phyloP scores from a whole-genome alignment of 2,888 invertebrate species.

The Agonopterix heracliana region DNA sequence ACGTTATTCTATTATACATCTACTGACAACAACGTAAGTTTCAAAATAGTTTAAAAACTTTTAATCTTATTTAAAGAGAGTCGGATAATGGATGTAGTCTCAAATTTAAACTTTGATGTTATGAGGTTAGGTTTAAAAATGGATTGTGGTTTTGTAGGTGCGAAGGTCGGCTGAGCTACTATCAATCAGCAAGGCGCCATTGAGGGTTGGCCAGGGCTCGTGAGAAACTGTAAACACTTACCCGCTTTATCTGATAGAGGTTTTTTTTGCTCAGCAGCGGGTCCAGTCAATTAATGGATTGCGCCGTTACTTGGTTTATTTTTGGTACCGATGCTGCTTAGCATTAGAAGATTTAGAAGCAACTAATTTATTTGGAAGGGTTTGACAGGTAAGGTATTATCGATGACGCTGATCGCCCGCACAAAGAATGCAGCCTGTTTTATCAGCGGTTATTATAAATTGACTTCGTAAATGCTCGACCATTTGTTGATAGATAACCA shows the following conservation, averaged over 20 bases:
- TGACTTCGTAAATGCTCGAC: constrained; percentile 19
- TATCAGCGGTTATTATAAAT: constrained; percentile 36
- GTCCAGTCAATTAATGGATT: constrained; percentile 74
- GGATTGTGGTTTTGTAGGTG: constrained; percentile 32
- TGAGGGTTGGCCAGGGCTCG: constrained; percentile 71
- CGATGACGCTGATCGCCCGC: constrained; percentile 44
- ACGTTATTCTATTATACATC: constrained; percentile 18
- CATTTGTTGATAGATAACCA: constrained; percentile 17
- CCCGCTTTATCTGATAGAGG: constrained; percentile 69
- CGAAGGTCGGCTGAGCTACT: constrained; percentile 62
- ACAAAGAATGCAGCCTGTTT: constrained; percentile 37
- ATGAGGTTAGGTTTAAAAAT: constrained; percentile 27
- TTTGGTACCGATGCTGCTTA: constrained; percentile 57
- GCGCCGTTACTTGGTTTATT: constrained; percentile 71
- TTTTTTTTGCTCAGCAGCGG: constrained; percentile 68
- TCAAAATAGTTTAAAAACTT: constrained; percentile 18
- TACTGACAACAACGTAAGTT: constrained; percentile 17
- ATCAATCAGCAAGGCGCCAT: constrained; percentile 76
- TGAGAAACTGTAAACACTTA: constrained; percentile 76
- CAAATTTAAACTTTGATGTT: constrained; percentile 21
- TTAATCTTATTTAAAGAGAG: constrained; percentile 26
- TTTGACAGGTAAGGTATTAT: constrained; percentile 59
- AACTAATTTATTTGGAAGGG: constrained; percentile 64
- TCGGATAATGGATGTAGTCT: constrained; percentile 12
- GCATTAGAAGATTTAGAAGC: constrained; percentile 58